Percentiles rank a stretch among this genome's conserved stretches.
Evolutionary conservation across 2,797 vertebrate genomes (phyloP).

Genomic region (Poeciliopsis turneri): DNA sequence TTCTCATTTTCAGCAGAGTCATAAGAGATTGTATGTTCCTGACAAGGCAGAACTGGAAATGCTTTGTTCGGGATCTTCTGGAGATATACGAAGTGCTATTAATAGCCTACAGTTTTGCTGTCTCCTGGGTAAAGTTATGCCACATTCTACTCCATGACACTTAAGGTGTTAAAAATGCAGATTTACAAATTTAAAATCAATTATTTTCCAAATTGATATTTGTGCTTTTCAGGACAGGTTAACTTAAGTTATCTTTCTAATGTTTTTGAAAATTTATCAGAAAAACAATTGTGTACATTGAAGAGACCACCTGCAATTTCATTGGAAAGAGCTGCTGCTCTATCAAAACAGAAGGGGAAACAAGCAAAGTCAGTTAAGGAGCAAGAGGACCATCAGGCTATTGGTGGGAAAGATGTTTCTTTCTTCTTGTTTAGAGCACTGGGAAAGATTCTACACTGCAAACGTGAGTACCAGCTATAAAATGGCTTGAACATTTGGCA

Average conservation of each 20-base stretch:
- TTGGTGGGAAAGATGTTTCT: constrained; percentile 92
- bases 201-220: background rate
- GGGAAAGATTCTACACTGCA: constrained; percentile 95
- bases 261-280: constrained; percentile 71
- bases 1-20: constrained; percentile 77
- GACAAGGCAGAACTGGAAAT: constrained; percentile 84
- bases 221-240: background rate
- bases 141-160: background rate
- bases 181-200: background rate
- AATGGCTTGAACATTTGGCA: background rate
- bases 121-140: constrained; percentile 78
- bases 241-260: constrained; percentile 8
- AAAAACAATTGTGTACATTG: constrained; percentile 73
- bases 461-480: constrained; percentile 84
- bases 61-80: constrained; percentile 90
- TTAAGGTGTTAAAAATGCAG: background rate
- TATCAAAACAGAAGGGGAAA: constrained; percentile 75
- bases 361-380: constrained; percentile 64
- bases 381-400: constrained; percentile 76
- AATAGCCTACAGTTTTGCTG: constrained; percentile 95
- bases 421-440: constrained; percentile 96
- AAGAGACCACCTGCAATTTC: constrained; percentile 68
- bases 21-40: constrained; percentile 74
- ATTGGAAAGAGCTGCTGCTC: constrained; percentile 64
- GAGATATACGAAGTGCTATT: constrained; percentile 95